These are phyloP conservation scores for Onychomys leucogaster DNA, from an alignment of 2,797 vertebrate species.

Conservation along the genomic window DNA sequence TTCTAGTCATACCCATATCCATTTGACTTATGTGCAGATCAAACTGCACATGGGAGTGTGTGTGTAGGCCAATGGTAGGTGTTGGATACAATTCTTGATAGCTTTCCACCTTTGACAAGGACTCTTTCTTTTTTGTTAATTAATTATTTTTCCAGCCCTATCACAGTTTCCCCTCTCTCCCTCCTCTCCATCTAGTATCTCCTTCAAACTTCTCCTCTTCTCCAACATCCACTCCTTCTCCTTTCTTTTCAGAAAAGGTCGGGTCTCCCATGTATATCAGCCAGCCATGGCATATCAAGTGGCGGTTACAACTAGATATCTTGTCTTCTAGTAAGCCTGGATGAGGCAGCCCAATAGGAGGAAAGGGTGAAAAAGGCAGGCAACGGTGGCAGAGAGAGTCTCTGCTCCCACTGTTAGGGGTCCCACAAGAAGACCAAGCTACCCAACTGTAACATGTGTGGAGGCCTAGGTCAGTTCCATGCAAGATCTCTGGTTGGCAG, in stretches of 20 bases:
- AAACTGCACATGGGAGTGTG: neutral
- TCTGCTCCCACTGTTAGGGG: neutral
- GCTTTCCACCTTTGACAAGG: neutral
- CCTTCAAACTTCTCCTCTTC: neutral
- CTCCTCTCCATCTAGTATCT: neutral
- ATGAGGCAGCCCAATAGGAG: neutral
- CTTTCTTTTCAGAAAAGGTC: neutral
- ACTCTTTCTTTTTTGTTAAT: neutral
- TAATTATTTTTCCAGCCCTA: neutral
- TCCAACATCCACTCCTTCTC: neutral
- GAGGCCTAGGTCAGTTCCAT: neutral
- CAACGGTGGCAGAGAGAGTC: neutral
- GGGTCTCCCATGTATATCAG: neutral
- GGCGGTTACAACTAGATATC: neutral
- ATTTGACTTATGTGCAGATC: neutral
- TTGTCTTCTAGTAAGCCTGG: neutral
- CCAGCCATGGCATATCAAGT: neutral
- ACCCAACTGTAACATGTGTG: neutral
- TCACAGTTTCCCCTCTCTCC: neutral
- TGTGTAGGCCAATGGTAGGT: neutral
- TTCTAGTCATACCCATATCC: neutral
- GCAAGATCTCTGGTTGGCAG: neutral
- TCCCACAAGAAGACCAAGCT: neutral
- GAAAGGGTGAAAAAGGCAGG: neutral
- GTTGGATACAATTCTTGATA: neutral